Percentiles rank a stretch among this genome's conserved stretches.
Conservation (phyloP, 2,113 vertebrate species). For the Cololabis saira region DNA sequence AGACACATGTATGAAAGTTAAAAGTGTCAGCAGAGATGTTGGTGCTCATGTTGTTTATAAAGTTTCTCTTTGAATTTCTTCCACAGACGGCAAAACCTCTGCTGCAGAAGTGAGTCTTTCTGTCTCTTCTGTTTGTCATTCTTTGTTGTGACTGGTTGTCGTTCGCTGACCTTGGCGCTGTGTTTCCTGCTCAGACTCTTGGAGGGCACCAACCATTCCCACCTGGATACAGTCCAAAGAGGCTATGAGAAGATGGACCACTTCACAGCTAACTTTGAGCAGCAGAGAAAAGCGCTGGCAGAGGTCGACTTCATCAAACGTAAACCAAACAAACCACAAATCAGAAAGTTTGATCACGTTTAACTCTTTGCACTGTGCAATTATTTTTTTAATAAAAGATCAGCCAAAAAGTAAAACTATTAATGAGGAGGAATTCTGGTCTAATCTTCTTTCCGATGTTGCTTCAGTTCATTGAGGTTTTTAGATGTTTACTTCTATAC, state of each 20-base stretch:
- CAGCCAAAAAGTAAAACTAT: too few species aligned
- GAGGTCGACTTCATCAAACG: slow-evolving; percentile 90
- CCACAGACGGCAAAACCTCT: slow-evolving; percentile 90
- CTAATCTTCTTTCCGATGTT: too few species aligned
- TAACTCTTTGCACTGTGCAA: too few species aligned
- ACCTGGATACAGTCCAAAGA: slow-evolving; percentile 91
- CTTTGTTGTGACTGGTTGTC: background rate
- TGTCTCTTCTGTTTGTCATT: background rate
- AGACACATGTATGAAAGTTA: too few species aligned
- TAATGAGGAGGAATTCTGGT: too few species aligned
- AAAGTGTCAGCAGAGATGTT: too few species aligned
- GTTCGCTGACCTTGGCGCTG: background rate
- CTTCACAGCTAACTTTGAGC: slow-evolving; percentile 87
- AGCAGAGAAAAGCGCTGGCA: slow-evolving; percentile 88
- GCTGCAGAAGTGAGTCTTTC: slow-evolving; percentile 89
- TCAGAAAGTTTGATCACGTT: background rate
- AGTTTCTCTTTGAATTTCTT: slow-evolving; percentile 15
- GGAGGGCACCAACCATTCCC: slow-evolving; percentile 87
- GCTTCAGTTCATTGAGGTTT: too few species aligned
- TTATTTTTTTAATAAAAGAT: too few species aligned
- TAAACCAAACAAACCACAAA: slow-evolving; percentile 62
- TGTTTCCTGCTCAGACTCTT: slow-evolving; percentile 80
- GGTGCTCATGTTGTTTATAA: background rate
- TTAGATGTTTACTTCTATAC: too few species aligned
- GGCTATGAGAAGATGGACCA: slow-evolving; percentile 95